These are phyloP conservation scores for Cariama cristata DNA, from an alignment of 2,113 vertebrate species.

Conservation along the genomic window DNA sequence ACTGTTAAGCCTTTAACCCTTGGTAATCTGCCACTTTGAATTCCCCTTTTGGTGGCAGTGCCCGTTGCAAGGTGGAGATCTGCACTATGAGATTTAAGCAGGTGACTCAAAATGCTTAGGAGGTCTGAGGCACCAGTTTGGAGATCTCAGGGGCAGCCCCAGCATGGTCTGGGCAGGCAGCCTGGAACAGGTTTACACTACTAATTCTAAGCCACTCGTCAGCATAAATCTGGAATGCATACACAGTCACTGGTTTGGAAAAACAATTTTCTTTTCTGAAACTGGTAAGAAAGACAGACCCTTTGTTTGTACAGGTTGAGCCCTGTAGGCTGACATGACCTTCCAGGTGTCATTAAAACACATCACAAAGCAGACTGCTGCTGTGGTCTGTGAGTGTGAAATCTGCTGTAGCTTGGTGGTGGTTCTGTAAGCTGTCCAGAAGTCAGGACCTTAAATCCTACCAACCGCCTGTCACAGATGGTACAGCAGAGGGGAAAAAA, in stretches of 20 bases:
- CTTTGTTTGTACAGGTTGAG: not conserved
- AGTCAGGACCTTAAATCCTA: conserved; percentile 38
- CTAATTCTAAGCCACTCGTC: not conserved
- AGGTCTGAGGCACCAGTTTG: not conserved
- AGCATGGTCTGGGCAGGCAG: not conserved
- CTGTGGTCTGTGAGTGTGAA: not conserved
- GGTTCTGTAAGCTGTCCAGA: not conserved
- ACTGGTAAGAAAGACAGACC: not conserved
- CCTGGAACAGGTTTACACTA: not conserved
- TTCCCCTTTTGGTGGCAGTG: not conserved
- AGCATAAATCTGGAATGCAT: not conserved
- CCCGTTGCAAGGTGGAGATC: not conserved
- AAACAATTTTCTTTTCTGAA: not conserved
- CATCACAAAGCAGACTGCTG: not conserved
- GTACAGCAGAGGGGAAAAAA: conserved; percentile 8
- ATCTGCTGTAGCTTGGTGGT: not conserved
- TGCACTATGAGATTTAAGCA: not conserved
- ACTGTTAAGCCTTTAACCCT: not conserved
- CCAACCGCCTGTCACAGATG: conserved; percentile 52
- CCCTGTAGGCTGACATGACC: not conserved
- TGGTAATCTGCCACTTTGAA: not conserved
- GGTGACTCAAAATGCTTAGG: not conserved
- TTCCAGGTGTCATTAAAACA: not conserved
- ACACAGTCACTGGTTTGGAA: not conserved
- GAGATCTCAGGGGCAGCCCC: not conserved